phyloP scores from a whole-genome alignment of 2,113 vertebrate genomes.

The Gallinago undulata region DNA sequence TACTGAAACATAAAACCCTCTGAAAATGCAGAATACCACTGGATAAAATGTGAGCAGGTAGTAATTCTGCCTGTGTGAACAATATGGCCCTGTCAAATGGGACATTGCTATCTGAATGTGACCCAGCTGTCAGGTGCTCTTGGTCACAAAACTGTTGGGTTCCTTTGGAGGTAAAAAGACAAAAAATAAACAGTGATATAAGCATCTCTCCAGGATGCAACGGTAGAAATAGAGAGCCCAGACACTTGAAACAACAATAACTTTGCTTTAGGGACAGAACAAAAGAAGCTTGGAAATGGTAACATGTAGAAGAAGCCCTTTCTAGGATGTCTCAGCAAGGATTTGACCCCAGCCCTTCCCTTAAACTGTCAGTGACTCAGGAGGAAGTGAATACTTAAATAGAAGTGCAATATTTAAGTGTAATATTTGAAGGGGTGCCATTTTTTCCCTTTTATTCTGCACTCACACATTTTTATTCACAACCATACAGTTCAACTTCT shows the following conservation, averaged over 20 bases:
- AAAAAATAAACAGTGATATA: not conserved
- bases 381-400: not conserved
- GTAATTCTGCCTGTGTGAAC: not conserved
- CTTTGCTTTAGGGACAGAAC: not conserved
- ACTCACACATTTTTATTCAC: not conserved
- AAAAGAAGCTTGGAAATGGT: not conserved
- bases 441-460: not conserved
- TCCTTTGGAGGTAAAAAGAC: not conserved
- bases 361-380: not conserved
- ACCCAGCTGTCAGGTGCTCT: not conserved
- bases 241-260: not conserved
- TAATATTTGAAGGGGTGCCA: not conserved
- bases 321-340: not conserved
- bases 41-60: not conserved
- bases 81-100: not conserved
- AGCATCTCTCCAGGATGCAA: not conserved
- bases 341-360: not conserved
- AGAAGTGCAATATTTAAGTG: not conserved
- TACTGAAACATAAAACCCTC: not conserved
- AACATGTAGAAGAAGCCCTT: not conserved
- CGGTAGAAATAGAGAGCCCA: not conserved
- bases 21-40: not conserved
- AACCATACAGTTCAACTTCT: rapidly evolving
- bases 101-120: not conserved
- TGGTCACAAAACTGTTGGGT: not conserved